These are phyloP conservation scores for Oostethus manadensis DNA, from an alignment of 2,113 vertebrate species.

Conservation along the genomic window DNA sequence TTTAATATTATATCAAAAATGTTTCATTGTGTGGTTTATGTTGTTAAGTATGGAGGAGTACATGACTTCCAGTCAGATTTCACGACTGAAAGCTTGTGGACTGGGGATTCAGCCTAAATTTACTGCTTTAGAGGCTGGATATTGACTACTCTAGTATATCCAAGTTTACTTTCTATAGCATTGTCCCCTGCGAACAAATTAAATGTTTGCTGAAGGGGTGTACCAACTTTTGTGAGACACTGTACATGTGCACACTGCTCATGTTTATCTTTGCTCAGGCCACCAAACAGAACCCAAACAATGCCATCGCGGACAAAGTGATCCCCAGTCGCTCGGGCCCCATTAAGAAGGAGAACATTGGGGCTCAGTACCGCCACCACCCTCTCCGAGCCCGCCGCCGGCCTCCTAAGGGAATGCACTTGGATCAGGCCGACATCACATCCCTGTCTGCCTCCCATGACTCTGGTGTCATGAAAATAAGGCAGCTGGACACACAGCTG, in stretches of 20 bases:
- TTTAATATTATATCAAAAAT: too few species aligned
- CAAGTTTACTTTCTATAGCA: too few species aligned
- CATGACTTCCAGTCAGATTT: too few species aligned
- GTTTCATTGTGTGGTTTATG: too few species aligned
- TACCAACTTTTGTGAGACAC: not conserved
- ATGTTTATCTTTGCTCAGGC: conserved; percentile 29
- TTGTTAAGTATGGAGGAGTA: too few species aligned
- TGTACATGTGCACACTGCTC: not conserved
- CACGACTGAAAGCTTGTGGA: too few species aligned
- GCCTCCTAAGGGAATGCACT: conserved; percentile 88
- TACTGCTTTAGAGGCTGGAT: too few species aligned
- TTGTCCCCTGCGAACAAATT: too few species aligned
- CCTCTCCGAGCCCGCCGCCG: conserved; percentile 80
- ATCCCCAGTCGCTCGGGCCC: conserved; percentile 64
- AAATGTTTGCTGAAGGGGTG: not conserved
- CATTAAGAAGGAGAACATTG: conserved; percentile 78
- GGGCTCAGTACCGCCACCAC: conserved; percentile 85
- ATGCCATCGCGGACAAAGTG: conserved; percentile 52
- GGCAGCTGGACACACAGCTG: conserved; percentile 82
- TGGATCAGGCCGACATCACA: conserved; percentile 80
- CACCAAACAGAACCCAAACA: conserved; percentile 58
- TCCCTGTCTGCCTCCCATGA: conserved; percentile 76
- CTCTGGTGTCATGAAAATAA: conserved; percentile 73
- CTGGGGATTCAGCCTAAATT: too few species aligned
- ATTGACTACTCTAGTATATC: too few species aligned